phyloP scores from a whole-genome alignment of 2,113 vertebrate species.

The Hemibagrus wyckioides region DNA sequence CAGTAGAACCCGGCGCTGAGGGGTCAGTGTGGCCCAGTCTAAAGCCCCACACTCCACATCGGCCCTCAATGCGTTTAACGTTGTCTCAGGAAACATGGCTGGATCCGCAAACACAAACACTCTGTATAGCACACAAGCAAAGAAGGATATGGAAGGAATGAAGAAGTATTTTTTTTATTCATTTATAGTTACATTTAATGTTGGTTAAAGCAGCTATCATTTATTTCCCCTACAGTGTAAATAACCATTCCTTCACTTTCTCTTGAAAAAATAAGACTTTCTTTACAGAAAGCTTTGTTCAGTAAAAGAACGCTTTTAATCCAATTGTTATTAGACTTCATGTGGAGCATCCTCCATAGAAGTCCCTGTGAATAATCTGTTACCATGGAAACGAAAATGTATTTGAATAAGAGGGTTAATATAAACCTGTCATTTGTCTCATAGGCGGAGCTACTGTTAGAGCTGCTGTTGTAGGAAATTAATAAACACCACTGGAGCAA shows the following conservation, averaged over 20 bases:
- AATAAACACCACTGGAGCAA: neutral
- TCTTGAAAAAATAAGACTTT: neutral
- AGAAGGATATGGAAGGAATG: neutral
- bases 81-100: conserved; percentile 75
- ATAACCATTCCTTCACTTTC: neutral
- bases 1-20: conserved; percentile 74
- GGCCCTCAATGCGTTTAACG: conserved; percentile 71
- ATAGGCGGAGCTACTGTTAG: neutral
- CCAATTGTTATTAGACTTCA: neutral
- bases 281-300: neutral
- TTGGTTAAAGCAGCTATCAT: no score
- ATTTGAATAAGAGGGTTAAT: neutral
- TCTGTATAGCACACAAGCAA: conserved; percentile 59
- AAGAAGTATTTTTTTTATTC: neutral
- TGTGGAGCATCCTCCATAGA: neutral
- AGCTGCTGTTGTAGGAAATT: neutral
- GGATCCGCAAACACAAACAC: conserved; percentile 87
- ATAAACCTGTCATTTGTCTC: neutral
- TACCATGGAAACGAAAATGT: neutral
- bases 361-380: neutral
- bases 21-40: conserved; percentile 58
- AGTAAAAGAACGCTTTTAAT: neutral
- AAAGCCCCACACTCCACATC: conserved; percentile 68
- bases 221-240: neutral
- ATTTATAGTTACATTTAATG: no score